These are phyloP conservation scores for Diachrysia chrysitis DNA, from an alignment of 2,888 invertebrate species.

Conservation along the genomic window DNA sequence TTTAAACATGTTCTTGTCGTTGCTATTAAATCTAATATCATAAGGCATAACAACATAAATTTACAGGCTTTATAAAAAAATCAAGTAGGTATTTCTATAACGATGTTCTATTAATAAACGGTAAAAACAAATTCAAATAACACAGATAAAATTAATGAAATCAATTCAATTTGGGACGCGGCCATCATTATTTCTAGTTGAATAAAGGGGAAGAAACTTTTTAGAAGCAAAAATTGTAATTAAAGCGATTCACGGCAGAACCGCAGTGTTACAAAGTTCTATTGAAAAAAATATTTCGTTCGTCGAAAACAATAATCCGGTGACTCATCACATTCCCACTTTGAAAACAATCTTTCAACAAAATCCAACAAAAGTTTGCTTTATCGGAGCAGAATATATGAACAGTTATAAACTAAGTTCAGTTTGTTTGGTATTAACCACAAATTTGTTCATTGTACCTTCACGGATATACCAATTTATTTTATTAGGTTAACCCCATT, in stretches of 20 bases:
- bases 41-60: not conserved
- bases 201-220: constrained; percentile 67
- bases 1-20: not conserved
- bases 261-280: constrained; percentile 65
- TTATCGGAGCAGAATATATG: constrained; percentile 35
- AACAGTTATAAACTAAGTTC: constrained; percentile 32
- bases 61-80: not conserved
- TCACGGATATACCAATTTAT: constrained; percentile 21
- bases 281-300: constrained; percentile 68
- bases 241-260: constrained; percentile 71
- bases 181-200: constrained; percentile 65
- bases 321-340: constrained; percentile 58
- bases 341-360: constrained; percentile 54
- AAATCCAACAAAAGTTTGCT: constrained; percentile 46
- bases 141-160: constrained; percentile 73
- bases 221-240: constrained; percentile 70
- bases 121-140: constrained; percentile 43
- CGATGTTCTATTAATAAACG: constrained; percentile 15
- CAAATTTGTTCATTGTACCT: constrained; percentile 37
- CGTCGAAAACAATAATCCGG: constrained; percentile 66
- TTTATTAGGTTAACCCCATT: constrained; percentile 34
- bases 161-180: constrained; percentile 69
- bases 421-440: constrained; percentile 37
- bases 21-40: not conserved
- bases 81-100: not conserved